phyloP scores from a whole-genome alignment of 2,888 invertebrate species.

The Lepidocyrtoides sp. region DNA sequence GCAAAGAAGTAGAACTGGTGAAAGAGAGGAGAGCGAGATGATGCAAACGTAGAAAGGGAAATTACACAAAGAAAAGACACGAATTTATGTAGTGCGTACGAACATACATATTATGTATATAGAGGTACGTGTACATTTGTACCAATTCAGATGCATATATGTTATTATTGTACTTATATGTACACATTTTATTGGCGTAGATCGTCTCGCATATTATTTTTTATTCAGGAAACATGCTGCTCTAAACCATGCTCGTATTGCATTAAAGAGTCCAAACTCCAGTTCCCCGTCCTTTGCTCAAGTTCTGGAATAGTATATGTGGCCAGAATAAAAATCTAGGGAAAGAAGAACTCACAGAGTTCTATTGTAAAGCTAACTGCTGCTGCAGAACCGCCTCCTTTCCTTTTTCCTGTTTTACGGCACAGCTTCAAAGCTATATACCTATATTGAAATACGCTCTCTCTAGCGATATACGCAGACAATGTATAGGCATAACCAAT shows the following conservation, averaged over 20 bases:
- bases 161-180: too few relatives aligned
- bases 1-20: not conserved
- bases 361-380: conserved; percentile 37
- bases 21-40: not conserved
- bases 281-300: not conserved
- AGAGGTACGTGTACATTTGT: not conserved
- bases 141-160: not conserved
- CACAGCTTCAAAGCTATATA: not conserved
- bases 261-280: conserved; percentile 26
- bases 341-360: not conserved
- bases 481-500: not conserved
- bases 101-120: not conserved
- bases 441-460: not conserved
- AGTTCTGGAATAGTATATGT: conserved; percentile 23
- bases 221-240: conserved; percentile 63
- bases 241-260: conserved; percentile 47
- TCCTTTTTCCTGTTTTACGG: not conserved
- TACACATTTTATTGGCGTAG: conserved; percentile 8
- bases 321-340: conserved; percentile 14
- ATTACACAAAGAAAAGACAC: conserved; percentile 27
- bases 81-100: conserved; percentile 40
- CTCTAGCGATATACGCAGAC: not conserved
- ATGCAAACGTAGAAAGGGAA: not conserved
- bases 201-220: conserved; percentile 47
- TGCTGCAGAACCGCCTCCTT: conserved; percentile 18